Evolutionary conservation across 2,113 vertebrate species (phyloP), one percentile per base, ranked within the genome.

Genomic region (Brachirus orientalis): DNA sequence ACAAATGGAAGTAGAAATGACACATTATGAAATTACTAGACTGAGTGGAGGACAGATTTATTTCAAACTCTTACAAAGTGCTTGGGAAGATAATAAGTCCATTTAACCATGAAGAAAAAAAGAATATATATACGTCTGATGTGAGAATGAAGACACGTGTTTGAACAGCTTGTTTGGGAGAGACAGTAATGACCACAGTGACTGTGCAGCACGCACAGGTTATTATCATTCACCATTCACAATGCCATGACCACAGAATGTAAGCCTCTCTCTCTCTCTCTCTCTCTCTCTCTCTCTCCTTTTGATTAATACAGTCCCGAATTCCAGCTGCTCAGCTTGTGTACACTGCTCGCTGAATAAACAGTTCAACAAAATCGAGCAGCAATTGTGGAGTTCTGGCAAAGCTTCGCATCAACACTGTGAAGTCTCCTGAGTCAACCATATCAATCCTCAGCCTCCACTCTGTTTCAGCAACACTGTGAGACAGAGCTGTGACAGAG

Each of bases 271-370:
- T 54, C 78, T 59, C 61, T 35, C 52, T 14, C 40, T n/a, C n/a
- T n/a, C n/a, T n/a, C n/a, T n/a, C n/a, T n/a, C 54, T 17, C 45
- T 54, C 78, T 59, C 61, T 35, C 52, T 14, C 40, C 66, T 58
- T 47, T 71, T 4, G 14, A 85, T 91, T 83, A 75, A 88, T 90
- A 75, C 75, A 59, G 48, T 63, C 56, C 70, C 2, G 37, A 22
- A 53, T 70, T 51, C 59, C 63, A 79, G 78, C 72, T 89, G 83
- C 74, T 79, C 48, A 1, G 62, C 61, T 64, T 47, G 54, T 86
- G 77, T 80, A 77, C 75, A 43, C 75, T 68, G 63, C 66, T 69
- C 66, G 45, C 62, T 79, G 47, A 76, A 64, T 71, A 88, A 88
- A 89, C 76, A 83, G 47, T 57, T 56, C 0, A 48, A 75, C 66